Evolutionary conservation across 1,140 invertebrate genomes (phyloP).

Genomic region (Philopotamus ludificatus): DNA sequence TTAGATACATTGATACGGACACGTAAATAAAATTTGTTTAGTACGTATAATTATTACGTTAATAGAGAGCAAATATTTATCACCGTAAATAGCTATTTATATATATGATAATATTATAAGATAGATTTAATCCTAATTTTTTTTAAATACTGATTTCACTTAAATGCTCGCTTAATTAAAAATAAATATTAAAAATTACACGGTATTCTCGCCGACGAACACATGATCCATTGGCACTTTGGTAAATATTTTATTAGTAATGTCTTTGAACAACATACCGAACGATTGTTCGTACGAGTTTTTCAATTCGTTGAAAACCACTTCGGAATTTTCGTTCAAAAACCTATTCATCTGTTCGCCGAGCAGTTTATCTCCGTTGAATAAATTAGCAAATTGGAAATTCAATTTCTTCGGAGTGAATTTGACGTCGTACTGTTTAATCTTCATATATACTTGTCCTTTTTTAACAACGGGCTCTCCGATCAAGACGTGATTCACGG

Average conservation of each 20-base stretch:
- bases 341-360: conserved; percentile 61
- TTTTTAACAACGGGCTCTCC: conserved; percentile 59
- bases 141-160: conserved; percentile 14
- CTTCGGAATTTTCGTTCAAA: conserved; percentile 65
- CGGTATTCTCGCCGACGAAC: conserved; percentile 45
- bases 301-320: conserved; percentile 65
- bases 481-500: conserved; percentile 59
- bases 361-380: conserved; percentile 59
- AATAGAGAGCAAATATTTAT: too few species aligned
- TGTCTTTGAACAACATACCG: conserved; percentile 60
- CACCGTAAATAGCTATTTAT: too few species aligned
- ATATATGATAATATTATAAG: not conserved
- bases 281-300: conserved; percentile 63
- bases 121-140: not conserved
- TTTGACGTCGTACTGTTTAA: conserved; percentile 59
- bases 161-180: not conserved
- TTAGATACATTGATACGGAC: too few species aligned
- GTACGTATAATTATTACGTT: not conserved
- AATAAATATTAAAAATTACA: too few species aligned
- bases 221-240: conserved; percentile 63
- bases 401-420: conserved; percentile 57
- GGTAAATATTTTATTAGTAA: conserved; percentile 63
- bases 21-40: not conserved
- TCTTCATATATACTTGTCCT: conserved; percentile 61
- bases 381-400: conserved; percentile 62